Evolutionary conservation across 2,888 invertebrate species (phyloP).

Genomic region (Xanthia togata): DNA sequence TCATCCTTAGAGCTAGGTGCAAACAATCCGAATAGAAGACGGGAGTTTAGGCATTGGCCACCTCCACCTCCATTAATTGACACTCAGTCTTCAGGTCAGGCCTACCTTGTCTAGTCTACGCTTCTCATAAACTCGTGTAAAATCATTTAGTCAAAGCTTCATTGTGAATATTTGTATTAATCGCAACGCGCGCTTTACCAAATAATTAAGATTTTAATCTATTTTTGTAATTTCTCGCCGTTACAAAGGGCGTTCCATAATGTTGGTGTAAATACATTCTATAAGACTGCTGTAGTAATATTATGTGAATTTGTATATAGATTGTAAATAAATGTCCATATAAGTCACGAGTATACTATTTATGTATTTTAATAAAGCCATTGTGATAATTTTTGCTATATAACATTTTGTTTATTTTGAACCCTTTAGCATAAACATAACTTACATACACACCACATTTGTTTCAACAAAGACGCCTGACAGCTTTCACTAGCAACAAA

Average conservation of each 20-base stretch:
- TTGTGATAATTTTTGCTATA: conserved; percentile 90
- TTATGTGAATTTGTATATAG: conserved; percentile 89
- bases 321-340: conserved; percentile 89
- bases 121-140: conserved; percentile 77
- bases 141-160: conserved; percentile 86
- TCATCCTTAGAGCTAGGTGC: conserved; percentile 94
- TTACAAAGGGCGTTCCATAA: conserved; percentile 85
- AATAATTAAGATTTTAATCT: conserved; percentile 88
- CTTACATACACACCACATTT: too few relatives aligned
- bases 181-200: conserved; percentile 88
- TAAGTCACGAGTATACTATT: conserved; percentile 90
- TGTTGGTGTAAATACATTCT: conserved; percentile 89
- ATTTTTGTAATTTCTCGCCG: conserved; percentile 89
- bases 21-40: conserved; percentile 84
- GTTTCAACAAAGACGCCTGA: too few relatives aligned
- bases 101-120: conserved; percentile 88
- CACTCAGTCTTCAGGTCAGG: conserved; percentile 87
- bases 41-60: conserved; percentile 87
- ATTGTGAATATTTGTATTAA: conserved; percentile 86
- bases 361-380: conserved; percentile 91
- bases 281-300: conserved; percentile 90
- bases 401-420: conserved; percentile 72
- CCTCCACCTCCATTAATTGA: conserved; percentile 86
- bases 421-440: conserved; percentile 20
- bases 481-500: too few relatives aligned